A percentile compares a stretch with the other conserved stretches of the same genome.
phyloP scores from a whole-genome alignment of 2,888 invertebrate species.

The Drosophila birchii region DNA sequence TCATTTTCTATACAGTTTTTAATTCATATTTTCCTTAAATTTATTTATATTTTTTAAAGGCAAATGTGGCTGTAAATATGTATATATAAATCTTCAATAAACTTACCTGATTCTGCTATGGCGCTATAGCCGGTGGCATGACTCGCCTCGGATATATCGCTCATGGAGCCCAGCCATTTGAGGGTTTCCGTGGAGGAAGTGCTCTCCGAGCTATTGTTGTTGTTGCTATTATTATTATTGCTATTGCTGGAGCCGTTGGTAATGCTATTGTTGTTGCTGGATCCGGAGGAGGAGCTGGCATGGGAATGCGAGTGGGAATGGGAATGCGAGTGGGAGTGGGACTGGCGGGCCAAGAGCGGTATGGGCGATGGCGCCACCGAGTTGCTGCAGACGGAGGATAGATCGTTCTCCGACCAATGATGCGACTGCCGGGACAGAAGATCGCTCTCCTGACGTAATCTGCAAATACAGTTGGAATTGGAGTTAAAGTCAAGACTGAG shows the following conservation, averaged over 20 bases:
- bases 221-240: conserved; percentile 56
- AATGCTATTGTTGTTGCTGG: conserved; percentile 50
- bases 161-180: conserved; percentile 92
- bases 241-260: conserved; percentile 53
- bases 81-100: too few relatives aligned
- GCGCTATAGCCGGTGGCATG: conserved; percentile 86
- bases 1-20: too few relatives aligned
- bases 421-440: conserved; percentile 84
- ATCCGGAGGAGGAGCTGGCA: conserved; percentile 21
- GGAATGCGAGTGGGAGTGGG: conserved; percentile 49
- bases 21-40: not conserved
- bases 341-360: conserved; percentile 66
- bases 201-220: conserved; percentile 84
- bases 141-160: conserved; percentile 89
- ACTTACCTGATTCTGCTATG: conserved; percentile 85
- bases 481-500: conserved; percentile 1
- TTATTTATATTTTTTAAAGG: not conserved
- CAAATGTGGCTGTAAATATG: not conserved
- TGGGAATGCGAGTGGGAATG: conserved; percentile 28
- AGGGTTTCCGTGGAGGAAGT: conserved; percentile 90
- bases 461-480: conserved; percentile 47
- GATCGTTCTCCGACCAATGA: conserved; percentile 85
- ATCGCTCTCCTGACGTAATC: conserved; percentile 85
- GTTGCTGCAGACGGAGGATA: conserved; percentile 82
- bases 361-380: conserved; percentile 81